Conservation (phyloP, 2,113 vertebrate species). For the Balaeniceps rex region DNA sequence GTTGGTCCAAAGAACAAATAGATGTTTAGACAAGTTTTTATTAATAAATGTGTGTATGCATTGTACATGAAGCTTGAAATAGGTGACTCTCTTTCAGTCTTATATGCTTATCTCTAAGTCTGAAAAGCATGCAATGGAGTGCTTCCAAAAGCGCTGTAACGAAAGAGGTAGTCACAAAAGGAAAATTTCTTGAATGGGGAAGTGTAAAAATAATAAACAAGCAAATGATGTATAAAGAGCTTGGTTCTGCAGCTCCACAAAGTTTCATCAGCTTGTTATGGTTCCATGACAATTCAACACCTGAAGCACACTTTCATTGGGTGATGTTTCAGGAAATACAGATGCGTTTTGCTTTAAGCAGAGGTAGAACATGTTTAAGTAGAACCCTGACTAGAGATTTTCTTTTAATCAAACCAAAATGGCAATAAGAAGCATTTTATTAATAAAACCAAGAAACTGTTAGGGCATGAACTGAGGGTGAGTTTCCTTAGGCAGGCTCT, state of each 20-base stretch:
- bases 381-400: not conserved
- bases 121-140: not conserved
- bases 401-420: not conserved
- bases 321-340: not conserved
- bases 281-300: not conserved
- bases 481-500: not conserved
- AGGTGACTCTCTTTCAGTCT: slow-evolving; percentile 3
- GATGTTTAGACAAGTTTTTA: slow-evolving; percentile 41
- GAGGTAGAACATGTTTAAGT: not conserved
- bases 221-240: not conserved
- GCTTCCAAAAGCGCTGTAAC: not conserved
- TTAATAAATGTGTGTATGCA: not conserved
- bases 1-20: slow-evolving; percentile 60
- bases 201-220: not conserved
- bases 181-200: not conserved
- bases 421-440: not conserved
- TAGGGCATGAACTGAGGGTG: not conserved
- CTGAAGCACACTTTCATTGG: not conserved
- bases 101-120: not conserved
- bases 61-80: not conserved
- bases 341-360: not conserved
- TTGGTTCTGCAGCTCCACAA: not conserved
- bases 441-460: not conserved
- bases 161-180: not conserved
- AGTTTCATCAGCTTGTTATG: not conserved